These are phyloP conservation scores for Eupithecia insigniata DNA, from an alignment of 2,888 invertebrate genomes.

Conservation along the genomic window DNA sequence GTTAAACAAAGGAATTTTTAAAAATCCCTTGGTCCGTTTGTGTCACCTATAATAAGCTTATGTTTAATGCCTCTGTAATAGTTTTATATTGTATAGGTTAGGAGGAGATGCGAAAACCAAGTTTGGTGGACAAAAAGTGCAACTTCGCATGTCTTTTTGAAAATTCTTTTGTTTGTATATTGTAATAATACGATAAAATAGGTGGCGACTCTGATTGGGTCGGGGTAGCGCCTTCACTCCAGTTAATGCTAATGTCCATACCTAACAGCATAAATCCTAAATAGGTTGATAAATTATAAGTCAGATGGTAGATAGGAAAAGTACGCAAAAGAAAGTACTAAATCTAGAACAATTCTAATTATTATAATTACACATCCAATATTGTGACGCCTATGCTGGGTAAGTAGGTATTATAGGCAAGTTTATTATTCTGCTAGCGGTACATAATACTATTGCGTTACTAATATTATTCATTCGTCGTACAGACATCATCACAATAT, in stretches of 20 bases:
- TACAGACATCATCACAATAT: conserved; percentile 16
- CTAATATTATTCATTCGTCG: background rate
- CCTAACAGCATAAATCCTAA: background rate
- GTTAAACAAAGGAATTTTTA: no score
- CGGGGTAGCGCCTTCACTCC: no score
- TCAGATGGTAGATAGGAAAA: background rate
- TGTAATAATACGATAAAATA: no score
- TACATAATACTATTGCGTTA: background rate
- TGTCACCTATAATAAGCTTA: no score
- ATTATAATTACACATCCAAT: background rate
- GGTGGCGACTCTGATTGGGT: no score
- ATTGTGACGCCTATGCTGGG: background rate
- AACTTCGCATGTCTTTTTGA: no score
- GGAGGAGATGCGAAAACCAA: no score
- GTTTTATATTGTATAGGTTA: no score
- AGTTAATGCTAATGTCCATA: background rate
- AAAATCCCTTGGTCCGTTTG: no score
- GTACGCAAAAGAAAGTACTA: background rate
- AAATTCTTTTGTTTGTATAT: no score
- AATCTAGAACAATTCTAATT: background rate
- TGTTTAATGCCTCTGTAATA: no score
- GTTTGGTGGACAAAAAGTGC: no score
- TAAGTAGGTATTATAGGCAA: background rate
- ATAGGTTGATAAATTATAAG: background rate
- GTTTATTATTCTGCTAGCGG: background rate